Base-by-base conservation (phyloP, 2,113 vertebrate species). In the Callocephalon fimbriatum region DNA sequence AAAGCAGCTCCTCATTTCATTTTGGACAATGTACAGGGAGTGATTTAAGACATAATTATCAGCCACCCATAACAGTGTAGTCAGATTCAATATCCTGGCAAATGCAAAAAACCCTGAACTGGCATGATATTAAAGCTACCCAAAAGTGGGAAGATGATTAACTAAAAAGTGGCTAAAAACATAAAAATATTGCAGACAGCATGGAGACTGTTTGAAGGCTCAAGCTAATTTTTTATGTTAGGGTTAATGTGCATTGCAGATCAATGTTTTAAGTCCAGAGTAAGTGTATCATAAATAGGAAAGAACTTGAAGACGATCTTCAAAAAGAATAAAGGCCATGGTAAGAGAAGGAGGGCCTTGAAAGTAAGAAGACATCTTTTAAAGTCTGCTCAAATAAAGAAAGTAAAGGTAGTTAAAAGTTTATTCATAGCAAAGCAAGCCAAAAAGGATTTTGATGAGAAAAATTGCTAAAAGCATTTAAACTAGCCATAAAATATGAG, bases 381-480 rank as follows among this genome's bases (percentile, higher is more conserved):
- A 61, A 83, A 72, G 6, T 63, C 47, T 79, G 14, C 23, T 84
- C 4, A 74, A 27, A 73, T 66, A 32, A 62, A 7, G 25, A 26
- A 73, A 81, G 45, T 48, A 66, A 25, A 62, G 42, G n/a, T 89
- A 91, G 37, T 71, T 71, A 71, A 58, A 89, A 58, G 54, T 74
- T 85, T 71, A 87, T 45, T 89, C 35, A 70, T 27, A 81, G 11
- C 22, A 47, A 93, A 22, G 32, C 15, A 89, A 84, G 84, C 63
- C 40, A 95, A 77, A 89, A 96, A 65, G n/a, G 4, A 23, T 86
- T 66, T 83, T 66, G 12, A 83, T 76, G 44, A 86, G 45, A 84
- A 70, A 92, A 93, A 84, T 70, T 74, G 26, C 76, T 86, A 29
- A 87, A 95, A 81, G 38, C 80, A 67, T 94, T 89, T 71, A 54